Percentiles rank a stretch among this genome's conserved stretches.
These are phyloP conservation scores for Zygaena filipendulae DNA, from an alignment of 2,888 invertebrate species.

Conservation along the genomic window DNA sequence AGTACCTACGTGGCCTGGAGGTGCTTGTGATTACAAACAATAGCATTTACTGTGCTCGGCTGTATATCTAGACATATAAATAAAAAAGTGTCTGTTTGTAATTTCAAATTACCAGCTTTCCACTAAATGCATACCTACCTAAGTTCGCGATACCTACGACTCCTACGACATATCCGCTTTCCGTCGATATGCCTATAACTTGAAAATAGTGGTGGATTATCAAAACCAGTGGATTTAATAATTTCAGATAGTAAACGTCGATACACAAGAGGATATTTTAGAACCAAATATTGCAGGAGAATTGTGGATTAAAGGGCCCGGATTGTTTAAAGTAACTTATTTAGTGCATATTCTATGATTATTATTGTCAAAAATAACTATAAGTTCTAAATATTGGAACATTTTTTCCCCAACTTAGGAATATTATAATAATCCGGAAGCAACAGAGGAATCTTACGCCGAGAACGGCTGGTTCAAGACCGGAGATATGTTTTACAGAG, in stretches of 20 bases:
- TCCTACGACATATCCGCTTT: too few relatives aligned
- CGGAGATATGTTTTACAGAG: slow-evolving; percentile 62
- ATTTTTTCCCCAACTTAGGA: slow-evolving; percentile 24
- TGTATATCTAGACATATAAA: too few relatives aligned
- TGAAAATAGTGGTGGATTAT: too few relatives aligned
- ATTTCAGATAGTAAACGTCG: slow-evolving; percentile 49
- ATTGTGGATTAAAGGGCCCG: slow-evolving; percentile 55
- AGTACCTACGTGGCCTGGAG: too few relatives aligned
- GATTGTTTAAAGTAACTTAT: slow-evolving; percentile 43
- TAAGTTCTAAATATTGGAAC: not conserved
- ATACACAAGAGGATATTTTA: slow-evolving; percentile 41
- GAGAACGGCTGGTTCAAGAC: slow-evolving; percentile 58
- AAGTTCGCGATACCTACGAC: too few relatives aligned
- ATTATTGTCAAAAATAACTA: not conserved
- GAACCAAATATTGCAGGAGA: slow-evolving; percentile 59
- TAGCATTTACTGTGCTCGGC: too few relatives aligned
- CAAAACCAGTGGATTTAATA: too few relatives aligned
- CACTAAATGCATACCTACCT: too few relatives aligned
- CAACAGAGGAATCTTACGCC: slow-evolving; percentile 45
- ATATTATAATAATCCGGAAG: slow-evolving; percentile 48
- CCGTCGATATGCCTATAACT: too few relatives aligned
- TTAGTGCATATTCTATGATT: not conserved
- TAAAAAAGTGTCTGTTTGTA: too few relatives aligned
- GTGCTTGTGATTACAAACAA: too few relatives aligned
- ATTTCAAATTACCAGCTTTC: too few relatives aligned